Conservation (phyloP, 1,140 invertebrate genomes). For the Zaprionus ornatus region DNA sequence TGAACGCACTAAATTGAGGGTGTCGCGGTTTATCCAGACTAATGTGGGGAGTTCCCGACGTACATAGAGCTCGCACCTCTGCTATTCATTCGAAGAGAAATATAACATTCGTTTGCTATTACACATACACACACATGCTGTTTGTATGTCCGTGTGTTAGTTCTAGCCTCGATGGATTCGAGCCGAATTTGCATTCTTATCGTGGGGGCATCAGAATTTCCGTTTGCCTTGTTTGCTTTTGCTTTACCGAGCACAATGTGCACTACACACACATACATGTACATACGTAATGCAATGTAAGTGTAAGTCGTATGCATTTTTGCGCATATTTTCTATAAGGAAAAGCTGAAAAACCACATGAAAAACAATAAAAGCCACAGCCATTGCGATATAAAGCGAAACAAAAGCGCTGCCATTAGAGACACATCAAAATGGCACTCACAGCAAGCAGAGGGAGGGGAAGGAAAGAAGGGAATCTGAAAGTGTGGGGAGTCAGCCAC, state of each 20-base stretch:
- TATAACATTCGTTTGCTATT: not conserved
- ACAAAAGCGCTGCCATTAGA: conserved; percentile 79
- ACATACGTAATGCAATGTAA: not conserved
- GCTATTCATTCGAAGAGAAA: not conserved
- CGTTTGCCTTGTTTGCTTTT: conserved; percentile 31
- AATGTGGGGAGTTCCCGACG: not conserved
- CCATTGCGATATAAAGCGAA: conserved; percentile 49
- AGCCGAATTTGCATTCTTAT: conserved; percentile 37
- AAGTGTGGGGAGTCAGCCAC: not conserved
- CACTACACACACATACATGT: not conserved
- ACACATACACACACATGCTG: not conserved
- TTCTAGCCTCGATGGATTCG: conserved; percentile 20
- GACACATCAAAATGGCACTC: conserved; percentile 81
- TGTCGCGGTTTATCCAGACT: conserved; percentile 1
- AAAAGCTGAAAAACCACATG: conserved; percentile 50
- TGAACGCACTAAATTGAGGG: not conserved
- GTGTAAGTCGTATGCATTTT: conserved; percentile 16
- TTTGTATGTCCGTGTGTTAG: not conserved
- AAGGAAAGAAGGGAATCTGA: not conserved
- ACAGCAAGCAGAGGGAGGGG: conserved; percentile 26
- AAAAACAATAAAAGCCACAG: conserved; percentile 51
- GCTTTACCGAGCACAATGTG: conserved; percentile 19
- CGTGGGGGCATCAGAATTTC: conserved; percentile 32
- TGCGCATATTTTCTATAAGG: conserved; percentile 18
- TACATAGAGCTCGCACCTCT: not conserved